Base-by-base conservation (phyloP, 1,140 invertebrate genomes). In the Drosophila neocordata region DNA sequence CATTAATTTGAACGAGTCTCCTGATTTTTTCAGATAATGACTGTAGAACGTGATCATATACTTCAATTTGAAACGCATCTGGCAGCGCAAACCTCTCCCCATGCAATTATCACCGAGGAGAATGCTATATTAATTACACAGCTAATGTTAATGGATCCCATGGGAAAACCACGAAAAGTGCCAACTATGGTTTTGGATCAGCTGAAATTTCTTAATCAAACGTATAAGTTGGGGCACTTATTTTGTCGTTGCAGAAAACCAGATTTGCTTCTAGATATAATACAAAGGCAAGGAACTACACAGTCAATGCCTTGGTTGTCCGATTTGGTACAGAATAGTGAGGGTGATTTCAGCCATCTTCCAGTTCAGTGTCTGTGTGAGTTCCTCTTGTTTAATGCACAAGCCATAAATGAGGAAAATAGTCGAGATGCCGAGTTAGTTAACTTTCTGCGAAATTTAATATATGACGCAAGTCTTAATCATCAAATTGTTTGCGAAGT, bases 231-330 rank as follows among this genome's bases (percentile, higher is more conserved):
- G 31, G 97, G 98, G n/a, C 96, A 98, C 90, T 93, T 98, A 77
- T 93, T 99, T 63, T 99, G 98, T 91, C 93, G 96, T 15, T 97
- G 96, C 70, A 93, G 98, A 13, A 95, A 96, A 89, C 98, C 98
- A 0, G 98, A 99, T 91, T 96, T 99, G 82, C 93, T 99, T 9
- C 92, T 99, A 55, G 97, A 98, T 85, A 97, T 99, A 52, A 98
- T 99, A 89, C 96, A 98, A 73, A 92, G 97, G 62, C 96, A 96
- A 88, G 97, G 96, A 69, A 95, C 97, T 9, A 96, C 95, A 15
- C 96, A 97, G 70, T 97, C 98, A 18, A 98, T 99, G 97, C 97
- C 98, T 4, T 99, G 98, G 98, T 93, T 99, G 37, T 97, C 97
- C 11, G 97, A 98, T 91, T 92, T 99, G 31, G 97, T 99, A 11